These are phyloP conservation scores for Hylomyscus alleni DNA, from an alignment of 2,797 vertebrate genomes.

Conservation along the genomic window DNA sequence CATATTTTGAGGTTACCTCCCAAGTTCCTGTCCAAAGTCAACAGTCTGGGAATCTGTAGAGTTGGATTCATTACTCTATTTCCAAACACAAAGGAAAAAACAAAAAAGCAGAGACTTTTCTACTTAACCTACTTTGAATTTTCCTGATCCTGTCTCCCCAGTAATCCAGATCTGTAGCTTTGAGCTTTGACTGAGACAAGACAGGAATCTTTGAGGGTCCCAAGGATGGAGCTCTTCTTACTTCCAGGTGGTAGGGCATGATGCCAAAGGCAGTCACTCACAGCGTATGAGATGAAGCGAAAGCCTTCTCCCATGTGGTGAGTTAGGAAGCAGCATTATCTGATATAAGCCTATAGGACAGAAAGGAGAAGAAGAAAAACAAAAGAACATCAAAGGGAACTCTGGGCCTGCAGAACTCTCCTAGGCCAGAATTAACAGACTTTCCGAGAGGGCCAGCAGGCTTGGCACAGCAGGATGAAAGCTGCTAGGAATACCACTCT, in stretches of 20 bases:
- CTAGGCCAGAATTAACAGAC: neutral
- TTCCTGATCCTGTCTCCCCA: neutral
- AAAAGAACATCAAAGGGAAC: slow-evolving; percentile 4
- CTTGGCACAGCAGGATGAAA: neutral
- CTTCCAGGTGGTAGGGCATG: neutral
- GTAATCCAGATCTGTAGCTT: no score
- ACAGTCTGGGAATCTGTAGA: neutral
- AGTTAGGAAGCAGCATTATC: neutral
- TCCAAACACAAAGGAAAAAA: neutral
- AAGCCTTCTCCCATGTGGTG: neutral
- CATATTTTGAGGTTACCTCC: neutral
- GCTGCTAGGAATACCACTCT: neutral
- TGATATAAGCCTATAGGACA: neutral
- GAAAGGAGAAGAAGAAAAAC: slow-evolving; percentile 23
- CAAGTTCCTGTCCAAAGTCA: neutral
- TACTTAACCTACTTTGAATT: accelerated
- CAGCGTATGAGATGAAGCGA: neutral
- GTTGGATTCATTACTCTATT: neutral
- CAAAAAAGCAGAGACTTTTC: neutral
- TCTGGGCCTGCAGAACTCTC: neutral
- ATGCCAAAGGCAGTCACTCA: neutral
- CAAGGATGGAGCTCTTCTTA: neutral
- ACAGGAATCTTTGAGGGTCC: neutral
- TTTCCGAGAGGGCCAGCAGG: neutral
- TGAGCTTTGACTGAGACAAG: neutral